A percentile compares a stretch with the other conserved stretches of the same genome.
phyloP scores from a whole-genome alignment of 2,888 invertebrate genomes.

The Fragum fragum region DNA sequence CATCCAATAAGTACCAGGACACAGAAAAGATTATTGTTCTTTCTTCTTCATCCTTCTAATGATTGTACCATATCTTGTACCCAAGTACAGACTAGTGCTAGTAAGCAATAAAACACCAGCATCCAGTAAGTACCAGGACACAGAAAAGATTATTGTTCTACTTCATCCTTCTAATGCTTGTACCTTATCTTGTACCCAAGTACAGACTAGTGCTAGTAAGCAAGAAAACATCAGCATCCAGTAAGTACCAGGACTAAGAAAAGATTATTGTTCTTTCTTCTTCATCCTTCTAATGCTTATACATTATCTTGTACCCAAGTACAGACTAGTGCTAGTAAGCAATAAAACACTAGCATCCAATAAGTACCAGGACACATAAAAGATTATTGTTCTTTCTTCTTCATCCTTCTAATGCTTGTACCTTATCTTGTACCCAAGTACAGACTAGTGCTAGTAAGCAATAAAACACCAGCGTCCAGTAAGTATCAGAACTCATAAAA shows the following conservation, averaged over 20 bases:
- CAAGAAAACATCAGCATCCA: too few relatives aligned
- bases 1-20: conserved; percentile 9
- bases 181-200: not conserved
- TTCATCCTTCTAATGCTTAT: not conserved
- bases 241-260: not conserved
- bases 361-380: not conserved
- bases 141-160: too few relatives aligned
- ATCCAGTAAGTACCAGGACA: too few relatives aligned
- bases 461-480: not conserved
- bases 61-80: too few relatives aligned
- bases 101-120: too few relatives aligned
- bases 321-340: conserved; percentile 10
- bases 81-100: too few relatives aligned
- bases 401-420: too few relatives aligned
- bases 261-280: not conserved
- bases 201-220: not conserved
- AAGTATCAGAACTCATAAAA: not conserved
- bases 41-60: too few relatives aligned
- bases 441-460: conserved; percentile 18
- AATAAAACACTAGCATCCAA: conserved; percentile 5
- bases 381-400: not conserved
- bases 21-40: not conserved
- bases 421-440: not conserved
- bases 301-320: not conserved
- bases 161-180: not conserved